Evolutionary conservation across 2,113 vertebrate genomes (phyloP), one percentile per base, ranked within the genome.

Genomic region (Vombatus ursinus): DNA sequence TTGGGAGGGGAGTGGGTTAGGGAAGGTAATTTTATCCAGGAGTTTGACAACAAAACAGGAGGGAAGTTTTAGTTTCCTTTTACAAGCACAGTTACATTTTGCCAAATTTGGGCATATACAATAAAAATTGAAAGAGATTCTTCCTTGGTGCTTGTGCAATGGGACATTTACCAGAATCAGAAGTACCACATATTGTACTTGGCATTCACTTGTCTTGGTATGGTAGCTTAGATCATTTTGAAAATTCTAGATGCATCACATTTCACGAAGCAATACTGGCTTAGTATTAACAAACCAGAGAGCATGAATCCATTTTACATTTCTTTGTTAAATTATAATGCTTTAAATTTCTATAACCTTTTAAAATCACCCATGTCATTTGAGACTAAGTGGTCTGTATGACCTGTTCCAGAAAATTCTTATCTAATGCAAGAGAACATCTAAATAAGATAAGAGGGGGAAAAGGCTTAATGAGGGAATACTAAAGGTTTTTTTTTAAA

Each of bases 261-360:
- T 50, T 52, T 93, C 51, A 92, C 14, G 24, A 26, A 47, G 94
- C 61, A 95, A 97, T 24, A 31, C 14, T 3, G 92, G 77, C 8
- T 91, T 48, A 68, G 25, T 90, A 50, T 51, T 92, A 90, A 91
- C 96, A 52, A 50, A 49, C 3, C 4, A 68, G 44, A 84, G 61
- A 91, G n/a, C 92, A 52, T 44, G n/a, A 2, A 90, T 53, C 93
- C 52, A 92, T 25, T 8, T 28, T 93, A 91, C 31, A 51, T 52
- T 94, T 90, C 91, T 96, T 92, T 95, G 93, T 26, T 0, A 91
- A 57, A 51, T 92, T 94, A 94, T 52, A 14, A 84, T 94, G 94
- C 93, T 8, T 48, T 90, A 10, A 49, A 61, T 94, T 94, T 84
- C 52, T 93, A 12, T 0, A 68, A 23, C 92, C 93, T 97, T 25